A percentile compares a stretch with the other conserved stretches of the same genome.
These are phyloP conservation scores for Porites australiensis DNA, from an alignment of 64 coral and sea anemone species.

Conservation along the genomic window DNA sequence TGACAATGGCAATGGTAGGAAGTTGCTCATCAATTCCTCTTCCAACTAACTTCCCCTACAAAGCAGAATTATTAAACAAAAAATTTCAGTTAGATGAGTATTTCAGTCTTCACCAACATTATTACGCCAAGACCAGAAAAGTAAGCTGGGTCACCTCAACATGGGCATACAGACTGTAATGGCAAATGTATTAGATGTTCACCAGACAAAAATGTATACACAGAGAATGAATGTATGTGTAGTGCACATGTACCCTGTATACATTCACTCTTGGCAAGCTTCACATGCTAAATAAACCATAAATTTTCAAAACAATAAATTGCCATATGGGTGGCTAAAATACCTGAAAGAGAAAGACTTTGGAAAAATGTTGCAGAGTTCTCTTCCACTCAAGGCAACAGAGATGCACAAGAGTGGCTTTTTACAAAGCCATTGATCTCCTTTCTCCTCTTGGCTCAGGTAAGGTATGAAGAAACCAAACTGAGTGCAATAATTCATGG, in stretches of 20 bases:
- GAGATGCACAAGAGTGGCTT: constrained; percentile 35
- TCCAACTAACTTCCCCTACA: constrained; percentile 87
- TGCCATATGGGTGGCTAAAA: too few relatives aligned
- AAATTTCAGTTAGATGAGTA: background rate
- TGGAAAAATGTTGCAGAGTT: constrained; percentile 37
- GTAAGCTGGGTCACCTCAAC: too few relatives aligned
- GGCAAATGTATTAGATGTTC: too few relatives aligned
- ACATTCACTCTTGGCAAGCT: too few relatives aligned
- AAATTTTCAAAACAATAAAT: too few relatives aligned
- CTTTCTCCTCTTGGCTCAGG: constrained; percentile 18
- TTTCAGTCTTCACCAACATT: background rate
- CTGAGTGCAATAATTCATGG: constrained; percentile 17
- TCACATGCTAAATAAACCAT: too few relatives aligned
- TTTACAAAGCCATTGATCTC: constrained; percentile 21
- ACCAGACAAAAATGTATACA: too few relatives aligned
- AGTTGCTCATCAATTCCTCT: constrained; percentile 96
- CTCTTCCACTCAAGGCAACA: constrained; percentile 21
- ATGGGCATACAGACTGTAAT: too few relatives aligned
- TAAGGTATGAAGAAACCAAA: constrained; percentile 20
- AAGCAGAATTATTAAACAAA: background rate
- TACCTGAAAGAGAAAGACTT: too few relatives aligned
- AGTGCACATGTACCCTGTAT: too few relatives aligned
- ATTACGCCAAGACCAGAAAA: too few relatives aligned
- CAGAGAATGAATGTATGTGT: too few relatives aligned
- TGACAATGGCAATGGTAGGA: constrained; percentile 91